Base-by-base conservation (phyloP, 2,888 invertebrate species). In the Chrysotoxum bicinctum region DNA sequence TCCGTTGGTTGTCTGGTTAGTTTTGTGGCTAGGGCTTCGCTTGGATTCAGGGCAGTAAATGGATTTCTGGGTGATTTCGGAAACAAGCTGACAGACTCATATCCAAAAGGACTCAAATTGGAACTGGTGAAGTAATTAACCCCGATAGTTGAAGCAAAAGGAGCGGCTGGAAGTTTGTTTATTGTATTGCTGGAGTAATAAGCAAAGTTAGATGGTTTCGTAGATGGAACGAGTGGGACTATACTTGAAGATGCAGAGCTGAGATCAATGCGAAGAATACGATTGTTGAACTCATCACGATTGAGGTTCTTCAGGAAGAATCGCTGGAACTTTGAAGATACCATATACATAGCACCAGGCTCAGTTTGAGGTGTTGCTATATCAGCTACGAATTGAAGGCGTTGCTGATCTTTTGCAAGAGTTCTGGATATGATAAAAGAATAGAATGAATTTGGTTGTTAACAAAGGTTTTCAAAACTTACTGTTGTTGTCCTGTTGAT, bases 321-420 rank as follows among this genome's bases (percentile, higher is more conserved):
- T 88, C 95, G 95, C 89, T 97, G 97, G 93, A 97, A 96, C 78
- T 95, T 94, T 0, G 96, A 95, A 1, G 96, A 94, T 40, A 97
- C 92, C 5, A 94, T 92, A 95, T 96, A 97, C n/a, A 97, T 90
- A 64, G 94, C 94, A 8, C 94, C 95, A 43, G 94, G 94, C 91
- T 97, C 97, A 0, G 94, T 93, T 78, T 93, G 94, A 0, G 94
- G 93, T 92, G 94, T 94, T 87, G 95, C 92, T 74, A 97, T 93
- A 88, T 97, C 97, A 0, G 97, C 95, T 26, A 95, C 94, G 91
- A 97, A 97, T 91, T 97, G 97, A 30, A 97, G 92, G 79, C 94
- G 93, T 87, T 95, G 94, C 0, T 94, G 93, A 90, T 96, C 96
- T 89, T 94, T 95, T 0, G 96, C 95, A 40, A 97, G 88, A 64